phyloP scores from a whole-genome alignment of 1,140 invertebrate species.

The Drosophila watanabei region DNA sequence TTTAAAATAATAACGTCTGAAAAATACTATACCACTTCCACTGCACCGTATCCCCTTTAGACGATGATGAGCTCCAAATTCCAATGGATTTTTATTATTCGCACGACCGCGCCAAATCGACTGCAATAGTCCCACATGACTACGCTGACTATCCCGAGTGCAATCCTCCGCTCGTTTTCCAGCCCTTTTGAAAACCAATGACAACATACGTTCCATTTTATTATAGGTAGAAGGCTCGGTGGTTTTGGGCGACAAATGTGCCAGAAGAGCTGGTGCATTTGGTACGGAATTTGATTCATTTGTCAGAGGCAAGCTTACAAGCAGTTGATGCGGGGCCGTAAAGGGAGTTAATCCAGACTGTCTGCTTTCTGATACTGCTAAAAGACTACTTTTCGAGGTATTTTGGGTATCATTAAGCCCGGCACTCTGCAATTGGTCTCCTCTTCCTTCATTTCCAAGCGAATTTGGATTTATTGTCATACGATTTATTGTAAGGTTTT shows the following conservation, averaged over 20 bases:
- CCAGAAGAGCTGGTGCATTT: slow-evolving; percentile 19
- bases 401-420: slow-evolving; percentile 50
- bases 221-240: background rate
- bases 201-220: slow-evolving; percentile 55
- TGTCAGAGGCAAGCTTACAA: slow-evolving; percentile 36
- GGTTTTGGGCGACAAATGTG: slow-evolving; percentile 4
- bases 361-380: slow-evolving; percentile 16
- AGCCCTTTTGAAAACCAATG: slow-evolving; percentile 58
- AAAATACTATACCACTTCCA: slow-evolving; percentile 76
- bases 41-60: slow-evolving; percentile 83
- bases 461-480: slow-evolving; percentile 70
- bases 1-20: background rate
- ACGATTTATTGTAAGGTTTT: slow-evolving; percentile 86
- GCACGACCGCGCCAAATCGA: slow-evolving; percentile 61
- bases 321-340: slow-evolving; percentile 16
- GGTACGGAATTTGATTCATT: slow-evolving; percentile 20
- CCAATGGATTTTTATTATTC: slow-evolving; percentile 29
- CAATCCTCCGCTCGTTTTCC: slow-evolving; percentile 33
- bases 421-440: slow-evolving; percentile 51
- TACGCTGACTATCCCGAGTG: slow-evolving; percentile 76
- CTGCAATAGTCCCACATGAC: slow-evolving; percentile 74
- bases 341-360: background rate
- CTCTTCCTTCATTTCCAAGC: slow-evolving; percentile 21
- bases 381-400: slow-evolving; percentile 59
- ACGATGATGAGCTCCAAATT: slow-evolving; percentile 68